Conservation (phyloP, 2,113 vertebrate species). For the Bucco capensis region DNA sequence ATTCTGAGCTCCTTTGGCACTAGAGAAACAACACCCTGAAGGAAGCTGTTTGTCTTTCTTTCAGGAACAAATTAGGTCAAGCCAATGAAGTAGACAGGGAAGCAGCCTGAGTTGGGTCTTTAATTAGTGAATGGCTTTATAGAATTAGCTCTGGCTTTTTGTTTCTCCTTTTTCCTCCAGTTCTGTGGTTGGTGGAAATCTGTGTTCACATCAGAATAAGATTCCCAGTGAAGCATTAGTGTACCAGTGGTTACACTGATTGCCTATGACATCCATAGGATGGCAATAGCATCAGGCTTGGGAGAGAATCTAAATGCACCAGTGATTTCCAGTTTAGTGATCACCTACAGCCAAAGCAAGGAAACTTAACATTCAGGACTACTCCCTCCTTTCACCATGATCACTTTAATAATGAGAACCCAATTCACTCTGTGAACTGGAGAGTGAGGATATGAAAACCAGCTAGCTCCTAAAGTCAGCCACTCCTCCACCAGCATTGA, state of each 20-base stretch:
- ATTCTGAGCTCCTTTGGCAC: not conserved
- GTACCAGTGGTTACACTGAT: slow-evolving; percentile 10
- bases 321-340: not conserved
- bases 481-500: not conserved
- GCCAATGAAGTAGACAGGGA: not conserved
- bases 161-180: not conserved
- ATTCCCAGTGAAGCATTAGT: not conserved
- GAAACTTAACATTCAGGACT: not conserved
- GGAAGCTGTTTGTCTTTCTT: slow-evolving; percentile 3
- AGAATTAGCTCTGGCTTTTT: slow-evolving; percentile 44
- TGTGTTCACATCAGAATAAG: not conserved
- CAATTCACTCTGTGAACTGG: not conserved
- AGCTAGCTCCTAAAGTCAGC: not conserved
- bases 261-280: not conserved
- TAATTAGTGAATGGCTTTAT: not conserved
- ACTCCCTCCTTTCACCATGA: not conserved
- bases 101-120: slow-evolving; percentile 22
- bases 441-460: not conserved
- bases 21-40: not conserved
- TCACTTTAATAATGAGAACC: not conserved
- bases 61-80: slow-evolving; percentile 37
- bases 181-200: not conserved
- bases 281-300: not conserved
- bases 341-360: not conserved
- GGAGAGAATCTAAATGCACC: not conserved